phyloP scores from a whole-genome alignment of 1,140 invertebrate genomes.

The Dolichoris vasculosae region DNA sequence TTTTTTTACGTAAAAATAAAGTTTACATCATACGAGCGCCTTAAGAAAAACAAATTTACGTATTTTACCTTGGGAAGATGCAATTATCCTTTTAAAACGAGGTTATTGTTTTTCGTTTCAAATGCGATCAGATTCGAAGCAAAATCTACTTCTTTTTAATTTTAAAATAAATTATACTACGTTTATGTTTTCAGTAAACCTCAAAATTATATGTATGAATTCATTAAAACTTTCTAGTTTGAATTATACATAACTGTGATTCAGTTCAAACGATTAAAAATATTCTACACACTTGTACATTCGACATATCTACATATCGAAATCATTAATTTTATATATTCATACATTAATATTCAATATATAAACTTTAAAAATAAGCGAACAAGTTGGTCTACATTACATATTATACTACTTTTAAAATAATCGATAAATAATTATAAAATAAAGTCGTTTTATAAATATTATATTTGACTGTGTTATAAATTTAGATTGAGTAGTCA shows the following conservation, averaged over 20 bases:
- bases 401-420: background rate
- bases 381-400: background rate
- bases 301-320: background rate
- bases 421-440: background rate
- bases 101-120: background rate
- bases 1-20: background rate
- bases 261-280: background rate
- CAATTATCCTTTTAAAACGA: background rate
- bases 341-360: no score
- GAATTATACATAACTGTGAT: background rate
- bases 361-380: background rate
- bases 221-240: background rate
- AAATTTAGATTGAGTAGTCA: no score
- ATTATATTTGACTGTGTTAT: background rate
- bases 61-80: background rate
- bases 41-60: background rate
- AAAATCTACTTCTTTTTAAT: background rate
- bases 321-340: background rate
- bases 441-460: background rate
- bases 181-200: background rate
- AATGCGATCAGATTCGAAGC: background rate
- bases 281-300: background rate
- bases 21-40: background rate
- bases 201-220: background rate
- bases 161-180: background rate